Percentiles rank a stretch among this genome's conserved stretches.
Evolutionary conservation across 2,797 vertebrate genomes (phyloP).

Genomic region (Xerus rutilus): DNA sequence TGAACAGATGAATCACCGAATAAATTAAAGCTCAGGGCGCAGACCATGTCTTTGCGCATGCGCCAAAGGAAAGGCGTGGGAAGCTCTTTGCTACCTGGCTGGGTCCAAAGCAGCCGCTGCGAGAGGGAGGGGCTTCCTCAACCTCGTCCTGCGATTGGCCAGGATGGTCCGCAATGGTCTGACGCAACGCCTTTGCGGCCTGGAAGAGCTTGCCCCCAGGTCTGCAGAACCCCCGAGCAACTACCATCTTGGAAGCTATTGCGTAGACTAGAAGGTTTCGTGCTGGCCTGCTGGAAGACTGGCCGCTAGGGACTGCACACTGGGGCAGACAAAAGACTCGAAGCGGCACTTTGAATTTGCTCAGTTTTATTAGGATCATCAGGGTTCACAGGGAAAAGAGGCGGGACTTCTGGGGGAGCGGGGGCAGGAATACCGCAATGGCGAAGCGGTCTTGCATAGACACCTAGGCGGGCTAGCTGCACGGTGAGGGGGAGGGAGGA

Average conservation of each 20-base stretch:
- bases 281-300: neutral
- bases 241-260: neutral
- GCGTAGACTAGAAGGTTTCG: neutral
- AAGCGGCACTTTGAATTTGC: constrained; percentile 65
- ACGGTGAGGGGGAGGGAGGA: neutral
- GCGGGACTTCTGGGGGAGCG: constrained; percentile 68
- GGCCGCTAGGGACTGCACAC: neutral
- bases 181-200: constrained; percentile 45
- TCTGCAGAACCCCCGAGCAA: neutral
- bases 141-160: constrained; percentile 68
- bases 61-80: neutral
- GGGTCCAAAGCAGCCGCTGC: neutral
- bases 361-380: constrained; percentile 79
- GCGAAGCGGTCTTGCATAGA: constrained; percentile 72
- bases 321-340: constrained; percentile 38
- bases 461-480: constrained; percentile 70
- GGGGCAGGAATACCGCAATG: constrained; percentile 52
- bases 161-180: constrained; percentile 67
- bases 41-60: neutral
- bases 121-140: constrained; percentile 45
- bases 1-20: constrained; percentile 74
- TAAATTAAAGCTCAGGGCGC: constrained; percentile 57
- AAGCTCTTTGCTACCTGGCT: constrained; percentile 53
- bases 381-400: constrained; percentile 60
- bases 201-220: neutral